Base-by-base conservation (phyloP, 1,140 invertebrate species). In the Drosophila repleta region DNA sequence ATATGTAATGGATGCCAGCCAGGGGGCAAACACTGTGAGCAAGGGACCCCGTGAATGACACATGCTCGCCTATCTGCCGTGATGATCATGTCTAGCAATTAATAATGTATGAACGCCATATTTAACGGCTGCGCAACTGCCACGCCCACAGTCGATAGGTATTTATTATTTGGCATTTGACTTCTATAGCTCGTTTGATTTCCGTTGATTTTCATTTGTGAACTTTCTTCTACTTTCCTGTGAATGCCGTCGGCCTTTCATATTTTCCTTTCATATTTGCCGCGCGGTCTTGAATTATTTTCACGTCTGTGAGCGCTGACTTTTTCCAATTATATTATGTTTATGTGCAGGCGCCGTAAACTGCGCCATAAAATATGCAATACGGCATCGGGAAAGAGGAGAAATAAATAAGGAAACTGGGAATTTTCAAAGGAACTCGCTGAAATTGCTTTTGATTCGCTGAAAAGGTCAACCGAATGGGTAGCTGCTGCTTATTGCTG, bases 21-120 rank as follows among this genome's bases (percentile, higher is more conserved):
- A 67, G 37, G 24, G 8, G 29, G 29, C 8, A 32, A 32, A 32
- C 29, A 32, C 32, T 6, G 32, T 35, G 32, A 35, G 11, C 11
- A 35, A 35, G 3, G 32, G 32, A 35, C 2, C 32, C 11, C 11
- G 11, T 35, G 10, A 29, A 29, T 29, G 29, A 8, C 29, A 29
- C 8, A 29, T 29, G 8, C 7, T 29, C 29, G 29, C 6, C 29
- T 8, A 29, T 29, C 29, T 29, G 11, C 11, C 11, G 10, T 35
- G 32, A 35, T 11, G 32, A 35, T 11, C 32, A 11, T 82, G 69
- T 77, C 49, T 48, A 24, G 63, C 60, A 69, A 77, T 77, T 78
- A 82, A 82, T 82, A 78, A 77, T 57, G 62, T 61, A 82, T 77
- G 79, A 77, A 69, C 48, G 60, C 32, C 57, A 58, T 45, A 81